Evolutionary conservation across 64 coral and sea anemone species (phyloP).

Genomic region (Porites lutea): DNA sequence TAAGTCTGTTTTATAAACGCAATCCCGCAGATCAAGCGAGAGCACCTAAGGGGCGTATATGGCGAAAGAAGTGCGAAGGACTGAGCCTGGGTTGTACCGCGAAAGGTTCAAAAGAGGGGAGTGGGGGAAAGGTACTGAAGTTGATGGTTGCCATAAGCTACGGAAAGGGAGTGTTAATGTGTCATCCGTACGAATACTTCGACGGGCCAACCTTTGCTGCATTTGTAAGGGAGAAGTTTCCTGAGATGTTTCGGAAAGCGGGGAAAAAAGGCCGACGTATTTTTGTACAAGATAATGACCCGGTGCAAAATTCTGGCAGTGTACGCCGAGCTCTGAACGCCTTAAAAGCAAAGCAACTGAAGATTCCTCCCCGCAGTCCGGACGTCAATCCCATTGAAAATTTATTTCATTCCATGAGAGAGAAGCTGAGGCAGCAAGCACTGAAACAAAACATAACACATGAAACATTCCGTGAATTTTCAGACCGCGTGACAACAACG

Average conservation of each 20-base stretch:
- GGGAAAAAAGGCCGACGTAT: neutral
- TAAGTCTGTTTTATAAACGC: slow-evolving; percentile 6
- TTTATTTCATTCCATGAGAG: slow-evolving; percentile 20
- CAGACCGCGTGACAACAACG: neutral
- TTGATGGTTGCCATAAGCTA: slow-evolving; percentile 44
- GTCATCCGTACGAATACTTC: slow-evolving; percentile 36
- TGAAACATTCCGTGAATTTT: neutral
- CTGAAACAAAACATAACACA: neutral
- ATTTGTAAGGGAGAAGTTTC: neutral
- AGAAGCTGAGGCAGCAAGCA: neutral
- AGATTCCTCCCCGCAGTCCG: neutral
- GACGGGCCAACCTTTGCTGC: neutral
- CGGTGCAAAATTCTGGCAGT: neutral
- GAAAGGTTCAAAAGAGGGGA: no score
- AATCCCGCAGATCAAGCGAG: slow-evolving; percentile 56
- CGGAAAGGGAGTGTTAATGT: slow-evolving; percentile 18
- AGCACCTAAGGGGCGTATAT: slow-evolving; percentile 56
- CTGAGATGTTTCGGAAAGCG: neutral
- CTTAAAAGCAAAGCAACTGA: neutral
- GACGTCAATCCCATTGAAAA: slow-evolving; percentile 31
- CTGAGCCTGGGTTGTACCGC: slow-evolving; percentile 50
- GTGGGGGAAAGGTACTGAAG: slow-evolving; percentile 7
- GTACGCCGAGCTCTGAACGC: neutral
- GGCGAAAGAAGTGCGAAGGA: slow-evolving; percentile 57
- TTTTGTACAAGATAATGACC: slow-evolving; percentile 1